These are phyloP conservation scores for Bombus difficillimus DNA, from an alignment of 1,140 invertebrate species.

Conservation along the genomic window DNA sequence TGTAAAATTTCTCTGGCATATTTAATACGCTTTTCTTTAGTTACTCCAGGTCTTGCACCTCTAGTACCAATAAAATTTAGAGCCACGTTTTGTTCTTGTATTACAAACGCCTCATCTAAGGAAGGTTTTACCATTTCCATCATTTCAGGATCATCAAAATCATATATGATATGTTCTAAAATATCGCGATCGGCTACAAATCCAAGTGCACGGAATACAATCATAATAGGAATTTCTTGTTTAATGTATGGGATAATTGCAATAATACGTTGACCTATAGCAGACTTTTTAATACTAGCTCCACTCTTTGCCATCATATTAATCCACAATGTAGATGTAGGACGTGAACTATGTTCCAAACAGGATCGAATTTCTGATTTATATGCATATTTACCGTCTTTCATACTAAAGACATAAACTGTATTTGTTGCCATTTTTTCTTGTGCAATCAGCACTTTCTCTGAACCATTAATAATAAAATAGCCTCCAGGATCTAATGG, in stretches of 20 bases:
- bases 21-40: conserved; percentile 99
- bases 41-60: conserved; percentile 98
- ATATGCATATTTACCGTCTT: conserved; percentile 98
- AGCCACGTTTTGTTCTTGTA: conserved; percentile 99
- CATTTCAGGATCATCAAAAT: conserved; percentile 99
- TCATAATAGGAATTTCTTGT: conserved; percentile 99
- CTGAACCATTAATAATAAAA: conserved; percentile 98
- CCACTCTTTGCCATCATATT: conserved; percentile 99
- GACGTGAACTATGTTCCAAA: conserved; percentile 95
- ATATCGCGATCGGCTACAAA: conserved; percentile 99
- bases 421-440: conserved; percentile 99
- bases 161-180: conserved; percentile 99
- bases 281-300: conserved; percentile 95
- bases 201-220: conserved; percentile 97
- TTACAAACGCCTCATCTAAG: conserved; percentile 99
- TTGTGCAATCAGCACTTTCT: conserved; percentile 98
- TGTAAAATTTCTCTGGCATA: conserved; percentile 99
- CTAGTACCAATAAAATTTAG: conserved; percentile 98
- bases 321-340: conserved; percentile 98
- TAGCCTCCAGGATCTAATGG: conserved; percentile 99
- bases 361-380: conserved; percentile 98
- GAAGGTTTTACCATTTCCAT: conserved; percentile 99
- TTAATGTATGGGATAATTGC: conserved; percentile 99
- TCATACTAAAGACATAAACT: conserved; percentile 99
- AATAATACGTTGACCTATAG: conserved; percentile 98